Base-by-base conservation (phyloP, 2,797 vertebrate genomes). In the Catharus ustulatus region DNA sequence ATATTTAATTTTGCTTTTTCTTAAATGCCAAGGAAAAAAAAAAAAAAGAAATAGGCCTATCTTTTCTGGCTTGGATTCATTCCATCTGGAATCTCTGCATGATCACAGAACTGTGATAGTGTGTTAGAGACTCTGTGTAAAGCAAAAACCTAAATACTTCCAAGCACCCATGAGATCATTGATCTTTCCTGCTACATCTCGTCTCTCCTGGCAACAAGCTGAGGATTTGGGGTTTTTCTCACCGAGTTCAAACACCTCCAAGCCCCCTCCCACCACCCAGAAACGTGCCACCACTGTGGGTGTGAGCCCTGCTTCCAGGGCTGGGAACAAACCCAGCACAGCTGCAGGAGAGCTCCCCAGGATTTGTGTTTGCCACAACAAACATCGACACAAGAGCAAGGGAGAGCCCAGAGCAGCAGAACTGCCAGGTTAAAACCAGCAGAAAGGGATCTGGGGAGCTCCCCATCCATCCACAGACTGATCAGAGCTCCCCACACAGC, bases 141-240 rank as follows among this genome's bases (percentile, higher is more conserved):
- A 94, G 80, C 66, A 91, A 78, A 68, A 94, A 30, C 67, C 69
- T 79, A 30, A 93, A 90, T 21, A 46, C 58, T 72, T 36, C 52
- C 52, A 57, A 76, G 54, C 75, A 82, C 11, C 16, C 18, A 1
- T 69, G 78, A 18, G 6, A 67, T 84, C 78, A 32, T 10, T 59
- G 40, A 71, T 69, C 52, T 30, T 18, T 48, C 63, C 52, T 19
- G 51, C 63, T 27, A 57, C 3, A 1, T 51, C 75, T 27, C 9
- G 13, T 51, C 68, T 71, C 95, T 91, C 91, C 67, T 84, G 84
- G 84, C 75, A 96, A 92, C 84, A 9, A 59, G 93, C 61, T 67
- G 63, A 93, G 84, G 84, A 59, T 71, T 7, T 78, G 78, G 57
- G 51, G 78, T 42, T 90, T 90, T 78, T 84, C 88, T 90, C 67